Evolutionary conservation across 2,888 invertebrate species (phyloP).

Genomic region (Thymelicus acteon): DNA sequence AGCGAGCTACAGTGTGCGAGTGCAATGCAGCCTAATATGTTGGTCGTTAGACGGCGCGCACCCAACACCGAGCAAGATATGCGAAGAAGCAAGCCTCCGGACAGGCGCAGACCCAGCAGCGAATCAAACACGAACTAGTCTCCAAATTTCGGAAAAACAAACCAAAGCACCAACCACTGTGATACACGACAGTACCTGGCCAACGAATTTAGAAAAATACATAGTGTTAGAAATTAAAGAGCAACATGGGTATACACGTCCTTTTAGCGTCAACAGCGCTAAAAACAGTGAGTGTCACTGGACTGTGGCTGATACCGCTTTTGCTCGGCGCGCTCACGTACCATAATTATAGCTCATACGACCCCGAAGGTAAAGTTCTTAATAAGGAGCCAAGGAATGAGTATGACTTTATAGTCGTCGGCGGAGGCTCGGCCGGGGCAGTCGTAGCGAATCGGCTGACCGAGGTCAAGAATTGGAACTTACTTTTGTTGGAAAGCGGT

Average conservation of each 20-base stretch:
- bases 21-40: constrained; percentile 74
- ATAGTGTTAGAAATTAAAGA: constrained; percentile 38
- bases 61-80: constrained; percentile 59
- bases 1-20: constrained; percentile 41
- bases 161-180: constrained; percentile 54
- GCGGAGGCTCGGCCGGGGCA: constrained; percentile 95
- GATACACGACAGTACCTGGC: constrained; percentile 47
- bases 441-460: constrained; percentile 93
- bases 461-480: constrained; percentile 90
- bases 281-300: constrained; percentile 91
- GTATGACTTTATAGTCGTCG: constrained; percentile 93
- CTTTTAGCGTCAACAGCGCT: constrained; percentile 91
- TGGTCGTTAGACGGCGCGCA: constrained; percentile 56
- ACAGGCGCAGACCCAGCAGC: constrained; percentile 56
- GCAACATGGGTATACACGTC: constrained; percentile 89
- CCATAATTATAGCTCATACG: constrained; percentile 91
- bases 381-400: constrained; percentile 89
- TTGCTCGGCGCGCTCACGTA: constrained; percentile 92
- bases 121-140: constrained; percentile 54
- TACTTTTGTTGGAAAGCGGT: constrained; percentile 91
- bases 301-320: constrained; percentile 93
- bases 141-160: constrained; percentile 45
- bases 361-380: constrained; percentile 91
- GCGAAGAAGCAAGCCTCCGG: constrained; percentile 76
- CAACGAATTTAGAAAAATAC: constrained; percentile 38